Base-by-base conservation (phyloP, 35 echinoderm and acorn worm genomes). In the Hemicentrotus pulcherrimus region DNA sequence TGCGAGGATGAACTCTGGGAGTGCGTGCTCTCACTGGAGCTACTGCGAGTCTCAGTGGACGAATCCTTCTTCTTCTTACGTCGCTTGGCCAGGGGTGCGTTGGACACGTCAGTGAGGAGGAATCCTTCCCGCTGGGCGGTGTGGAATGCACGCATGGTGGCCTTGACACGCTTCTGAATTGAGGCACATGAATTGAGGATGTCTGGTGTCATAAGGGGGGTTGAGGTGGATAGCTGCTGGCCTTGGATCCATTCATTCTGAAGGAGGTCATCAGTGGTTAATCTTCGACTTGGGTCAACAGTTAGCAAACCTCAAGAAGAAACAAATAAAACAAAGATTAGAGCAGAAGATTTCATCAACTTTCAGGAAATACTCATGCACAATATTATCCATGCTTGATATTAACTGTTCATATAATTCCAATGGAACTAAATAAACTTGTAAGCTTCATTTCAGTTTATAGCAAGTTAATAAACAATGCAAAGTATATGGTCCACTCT, bases 121-220 rank as follows among this genome's bases (percentile, higher is more conserved):
- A 99, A 99, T n/a, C 98, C 96, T 60, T 98, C 96, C 19, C 97
- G 70, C 24, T 96, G 96, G 35, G 97, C 96, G 41, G 87, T 95
- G 85, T 99, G 98, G 95, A 99, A 99, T 90, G 98, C 98, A 95
- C 95, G 96, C 96, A 99, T 96, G 46, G 98, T 99, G n/a, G 96
- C 98, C 71, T 99, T 99, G 32, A 99, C 95, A 47, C 95, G 60
- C 46, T 92, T 96, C 65, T 96, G 94, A 85, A 97, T 96, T 46
- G 96, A 85, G 86, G 96, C 94, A 52, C 87, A 96, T 46, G 94
- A 97, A 47, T 95, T 96, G 48, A 98, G 96, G 15, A 99, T 95
- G 78, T 96, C 97, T 32, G 98, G 98, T 9, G 98, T 99, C 98
- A 99, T 99, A 1, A 99, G 95, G 1, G 98, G 98, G 1, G 98